Conservation (phyloP, 2,888 invertebrate species). For the Synanthedon formicaeformis region DNA sequence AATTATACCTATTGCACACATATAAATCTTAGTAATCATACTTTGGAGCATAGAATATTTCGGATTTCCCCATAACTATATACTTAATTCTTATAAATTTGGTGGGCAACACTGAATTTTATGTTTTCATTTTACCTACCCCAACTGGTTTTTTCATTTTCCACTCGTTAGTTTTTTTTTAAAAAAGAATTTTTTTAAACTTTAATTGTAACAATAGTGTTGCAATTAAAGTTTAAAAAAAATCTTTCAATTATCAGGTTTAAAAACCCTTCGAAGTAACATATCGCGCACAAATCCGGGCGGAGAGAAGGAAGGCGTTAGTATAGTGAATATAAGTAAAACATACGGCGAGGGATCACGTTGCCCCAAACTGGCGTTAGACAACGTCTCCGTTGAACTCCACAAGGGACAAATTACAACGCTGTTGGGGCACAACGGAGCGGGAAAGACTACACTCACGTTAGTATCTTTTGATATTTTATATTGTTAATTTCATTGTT, state of each 20-base stretch:
- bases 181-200: no score
- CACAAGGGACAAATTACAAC: conserved; percentile 88
- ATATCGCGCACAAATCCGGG: conserved; percentile 28
- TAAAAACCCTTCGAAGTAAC: conserved; percentile 33
- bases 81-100: no score
- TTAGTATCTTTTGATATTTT: conserved; percentile 37
- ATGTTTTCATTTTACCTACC: no score
- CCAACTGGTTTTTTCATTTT: not conserved
- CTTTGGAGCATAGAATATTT: no score
- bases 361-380: conserved; percentile 74
- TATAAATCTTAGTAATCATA: no score
- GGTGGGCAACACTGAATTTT: no score
- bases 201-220: no score
- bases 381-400: conserved; percentile 82
- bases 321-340: conserved; percentile 79
- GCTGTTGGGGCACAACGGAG: conserved; percentile 89
- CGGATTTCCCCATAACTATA: no score
- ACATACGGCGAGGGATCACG: conserved; percentile 57
- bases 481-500: no score
- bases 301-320: conserved; percentile 75
- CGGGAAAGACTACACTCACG: conserved; percentile 94
- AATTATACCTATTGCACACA: no score
- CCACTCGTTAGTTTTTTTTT: no score
- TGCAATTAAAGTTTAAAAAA: not conserved
- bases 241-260: conserved; percentile 20